phyloP scores from a whole-genome alignment of 2,888 invertebrate genomes.

The Ectemnius lituratus region DNA sequence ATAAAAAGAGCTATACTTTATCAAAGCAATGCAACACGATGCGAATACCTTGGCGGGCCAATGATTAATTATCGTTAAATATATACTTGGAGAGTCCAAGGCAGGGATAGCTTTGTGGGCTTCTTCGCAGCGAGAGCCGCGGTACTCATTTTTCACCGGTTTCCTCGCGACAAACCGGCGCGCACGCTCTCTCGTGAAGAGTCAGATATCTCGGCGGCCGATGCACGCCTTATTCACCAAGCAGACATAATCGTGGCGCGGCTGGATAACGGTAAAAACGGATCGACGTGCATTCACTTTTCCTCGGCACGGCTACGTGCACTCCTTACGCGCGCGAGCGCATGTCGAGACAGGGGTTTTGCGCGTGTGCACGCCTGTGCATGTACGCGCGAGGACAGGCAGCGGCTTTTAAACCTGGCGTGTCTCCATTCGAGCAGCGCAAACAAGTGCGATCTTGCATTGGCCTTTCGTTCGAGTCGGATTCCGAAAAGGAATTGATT shows the following conservation, averaged over 20 bases:
- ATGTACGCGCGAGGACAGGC: no score
- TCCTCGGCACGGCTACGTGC: constrained; percentile 42
- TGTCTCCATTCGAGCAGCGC: no score
- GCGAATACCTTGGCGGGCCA: no score
- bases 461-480: constrained; percentile 38
- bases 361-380: constrained; percentile 17
- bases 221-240: constrained; percentile 52
- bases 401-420: no score
- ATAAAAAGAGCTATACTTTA: no score
- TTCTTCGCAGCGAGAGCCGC: no score
- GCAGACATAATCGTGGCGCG: constrained; percentile 61
- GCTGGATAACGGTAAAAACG: constrained; percentile 63
- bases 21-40: no score
- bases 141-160: no score
- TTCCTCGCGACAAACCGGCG: no score
- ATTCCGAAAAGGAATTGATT: constrained; percentile 19
- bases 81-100: no score
- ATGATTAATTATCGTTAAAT: no score
- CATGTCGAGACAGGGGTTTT: constrained; percentile 33
- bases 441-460: constrained; percentile 41
- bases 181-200: background rate
- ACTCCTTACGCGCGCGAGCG: constrained; percentile 23
- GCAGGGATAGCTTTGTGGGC: no score
- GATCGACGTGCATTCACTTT: constrained; percentile 65
- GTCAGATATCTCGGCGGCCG: background rate